Base-by-base conservation (phyloP, 2,113 vertebrate species). In the Corythornis vintsioides region DNA sequence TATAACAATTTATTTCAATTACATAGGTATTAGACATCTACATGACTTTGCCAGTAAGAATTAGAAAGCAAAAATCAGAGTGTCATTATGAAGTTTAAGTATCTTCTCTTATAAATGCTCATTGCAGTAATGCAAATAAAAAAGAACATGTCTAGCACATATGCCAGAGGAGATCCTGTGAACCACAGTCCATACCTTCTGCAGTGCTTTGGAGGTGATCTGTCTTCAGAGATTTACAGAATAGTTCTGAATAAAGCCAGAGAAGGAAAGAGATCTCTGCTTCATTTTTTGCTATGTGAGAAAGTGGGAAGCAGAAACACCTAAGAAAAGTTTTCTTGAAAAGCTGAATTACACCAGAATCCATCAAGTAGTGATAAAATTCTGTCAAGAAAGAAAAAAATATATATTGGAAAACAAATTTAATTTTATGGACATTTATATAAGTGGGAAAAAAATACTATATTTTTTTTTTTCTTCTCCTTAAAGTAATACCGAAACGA, bases 221-320 rank as follows among this genome's bases (percentile, higher is more conserved):
- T 56, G 3, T 47, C 11, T 11, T 72, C 63, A 72, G 43, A 89
- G 6, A 1, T 29, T 42, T 26, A 2, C 25, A 33, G 20, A 52
- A 13, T 6, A 75, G 6, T 31, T 67, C 18, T 48, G 55, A 80
- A 16, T 28, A 42, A 56, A 4, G 2, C 16, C 28, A 78, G 45
- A 47, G n/a, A 38, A 67, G 6, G 21, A 8, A 76, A 50, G 11
- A 67, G 2, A 18, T 33, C 9, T 65, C 13, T 38, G 0, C 0
- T 31, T 43, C 48, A 53, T 16, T 16, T 45, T 40, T 29, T 29
- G 6, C 21, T 61, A 5, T 60, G 15, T 35, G 56, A 83, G 16
- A 42, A 4, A 81, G 3, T 5, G 47, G 17, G 11, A 33, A 59
- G 10, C 7, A 42, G 24, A 9, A 45, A 3, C 5, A 5, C 7